Conservation (phyloP, 2,113 vertebrate genomes). For the Thamnaconus septentrionalis region DNA sequence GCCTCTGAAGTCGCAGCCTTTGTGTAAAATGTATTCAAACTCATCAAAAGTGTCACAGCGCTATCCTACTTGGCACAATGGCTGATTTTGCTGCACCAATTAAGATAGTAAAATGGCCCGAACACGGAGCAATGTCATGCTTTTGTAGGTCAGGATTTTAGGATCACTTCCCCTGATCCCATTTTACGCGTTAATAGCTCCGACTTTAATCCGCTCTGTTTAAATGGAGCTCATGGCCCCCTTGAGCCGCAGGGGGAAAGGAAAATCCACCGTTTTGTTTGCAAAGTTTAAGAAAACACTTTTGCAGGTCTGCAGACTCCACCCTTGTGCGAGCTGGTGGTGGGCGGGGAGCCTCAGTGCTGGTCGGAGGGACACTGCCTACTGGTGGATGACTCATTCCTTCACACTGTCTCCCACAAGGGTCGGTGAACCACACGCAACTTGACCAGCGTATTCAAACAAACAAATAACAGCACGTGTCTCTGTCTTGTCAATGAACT, state of each 20-base stretch:
- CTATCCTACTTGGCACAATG: too few relatives aligned
- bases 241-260: constrained; percentile 8
- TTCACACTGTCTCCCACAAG: constrained; percentile 79
- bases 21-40: too few relatives aligned
- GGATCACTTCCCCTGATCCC: constrained; percentile 19
- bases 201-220: constrained; percentile 51
- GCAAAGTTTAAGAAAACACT: constrained; percentile 9
- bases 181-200: constrained; percentile 40
- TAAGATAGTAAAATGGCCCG: not conserved
- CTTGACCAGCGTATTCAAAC: too few relatives aligned
- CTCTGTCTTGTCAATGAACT: too few relatives aligned
- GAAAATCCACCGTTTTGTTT: constrained; percentile 3
- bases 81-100: not conserved
- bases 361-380: constrained; percentile 82
- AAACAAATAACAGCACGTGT: too few relatives aligned
- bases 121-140: not conserved
- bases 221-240: constrained; percentile 26
- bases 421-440: too few relatives aligned
- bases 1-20: too few relatives aligned
- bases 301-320: constrained; percentile 74
- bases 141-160: constrained; percentile 21
- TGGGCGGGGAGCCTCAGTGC: constrained; percentile 77
- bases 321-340: constrained; percentile 80
- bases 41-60: too few relatives aligned
- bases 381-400: constrained; percentile 75